Base-by-base conservation (phyloP, 1,140 invertebrate genomes). In the Aphidius ervi region DNA sequence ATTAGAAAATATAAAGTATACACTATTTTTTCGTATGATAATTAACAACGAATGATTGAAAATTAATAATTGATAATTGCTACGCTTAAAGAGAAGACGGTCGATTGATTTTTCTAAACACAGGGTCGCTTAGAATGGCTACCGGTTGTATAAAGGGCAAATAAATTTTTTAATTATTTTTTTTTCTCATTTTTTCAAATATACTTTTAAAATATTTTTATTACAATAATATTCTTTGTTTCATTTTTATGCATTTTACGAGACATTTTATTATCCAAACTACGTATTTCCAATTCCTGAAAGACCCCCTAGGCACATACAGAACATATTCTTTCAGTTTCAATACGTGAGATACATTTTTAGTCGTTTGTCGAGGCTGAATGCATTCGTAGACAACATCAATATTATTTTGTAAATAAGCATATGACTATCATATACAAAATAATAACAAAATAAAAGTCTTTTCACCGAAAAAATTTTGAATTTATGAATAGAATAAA, bases 271-370 rank as follows among this genome's bases (percentile, higher is more conserved):
- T 68, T 69, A 66, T 68, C 67, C 64, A 65, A 67, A 61, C 66
- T 59, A 68, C 65, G 65, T 70, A 75, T 75, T 76, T 76, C 71
- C 72, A 75, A 77, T 74, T 77, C 73, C 74, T 74, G 73, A 74
- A 76, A 69, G 72, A 74, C 64, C 67, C 23, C 46, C 42, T 37
- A 42, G 20, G 55, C 55, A 37, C 47, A 56, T 46, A 31, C 23
- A 31, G 23, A 31, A 31, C 23, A 53, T 46, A 5, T 50, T 43
- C 42, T 3, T n/a, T 5, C 49, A 54, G 40, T 9, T 23, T 59
- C 54, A 39, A 63, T 58, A 55, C 47, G 61, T 23, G 10, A 39
- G 56, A 37, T 54, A 58, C 41, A 55, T 41, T 55, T n/a, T 40
- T n/a, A 8, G 40, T n/a, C 40, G 7, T 40, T 23, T 8, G 10